These are phyloP conservation scores for Dryobota labecula DNA, from an alignment of 2,888 invertebrate species.

Conservation along the genomic window DNA sequence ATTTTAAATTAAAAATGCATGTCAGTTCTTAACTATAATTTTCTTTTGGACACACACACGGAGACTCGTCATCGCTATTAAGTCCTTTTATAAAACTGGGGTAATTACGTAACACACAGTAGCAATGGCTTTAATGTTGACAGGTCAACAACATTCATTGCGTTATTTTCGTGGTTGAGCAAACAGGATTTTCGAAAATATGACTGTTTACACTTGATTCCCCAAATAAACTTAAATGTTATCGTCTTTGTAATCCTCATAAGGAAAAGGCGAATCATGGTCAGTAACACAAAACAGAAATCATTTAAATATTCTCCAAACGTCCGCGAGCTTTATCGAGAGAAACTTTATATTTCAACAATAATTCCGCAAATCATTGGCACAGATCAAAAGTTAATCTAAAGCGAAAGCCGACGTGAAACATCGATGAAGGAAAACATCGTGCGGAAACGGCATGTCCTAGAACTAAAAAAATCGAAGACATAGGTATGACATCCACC, in stretches of 20 bases:
- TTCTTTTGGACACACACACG: background rate
- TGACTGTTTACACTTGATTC: background rate
- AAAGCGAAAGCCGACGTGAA: conserved; percentile 71
- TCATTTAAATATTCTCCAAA: conserved; percentile 23
- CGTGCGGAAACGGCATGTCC: background rate
- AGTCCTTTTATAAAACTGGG: too few relatives aligned
- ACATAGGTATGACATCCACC: too few relatives aligned
- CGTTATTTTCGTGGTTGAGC: too few relatives aligned
- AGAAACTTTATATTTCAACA: conserved; percentile 43
- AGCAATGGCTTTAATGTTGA: too few relatives aligned
- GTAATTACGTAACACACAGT: too few relatives aligned
- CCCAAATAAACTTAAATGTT: background rate
- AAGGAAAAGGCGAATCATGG: background rate
- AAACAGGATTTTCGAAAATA: background rate
- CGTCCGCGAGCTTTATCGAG: conserved; percentile 32
- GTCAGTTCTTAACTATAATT: background rate
- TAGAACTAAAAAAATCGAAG: too few relatives aligned
- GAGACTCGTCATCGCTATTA: background rate
- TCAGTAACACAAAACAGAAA: conserved; percentile 1
- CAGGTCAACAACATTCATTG: too few relatives aligned
- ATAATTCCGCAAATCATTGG: conserved; percentile 49
- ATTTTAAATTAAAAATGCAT: background rate
- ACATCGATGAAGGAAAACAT: background rate
- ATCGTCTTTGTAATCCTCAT: background rate
- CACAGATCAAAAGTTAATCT: conserved; percentile 43